These are phyloP conservation scores for Sipha flava DNA, from an alignment of 1,140 invertebrate genomes.

Conservation along the genomic window DNA sequence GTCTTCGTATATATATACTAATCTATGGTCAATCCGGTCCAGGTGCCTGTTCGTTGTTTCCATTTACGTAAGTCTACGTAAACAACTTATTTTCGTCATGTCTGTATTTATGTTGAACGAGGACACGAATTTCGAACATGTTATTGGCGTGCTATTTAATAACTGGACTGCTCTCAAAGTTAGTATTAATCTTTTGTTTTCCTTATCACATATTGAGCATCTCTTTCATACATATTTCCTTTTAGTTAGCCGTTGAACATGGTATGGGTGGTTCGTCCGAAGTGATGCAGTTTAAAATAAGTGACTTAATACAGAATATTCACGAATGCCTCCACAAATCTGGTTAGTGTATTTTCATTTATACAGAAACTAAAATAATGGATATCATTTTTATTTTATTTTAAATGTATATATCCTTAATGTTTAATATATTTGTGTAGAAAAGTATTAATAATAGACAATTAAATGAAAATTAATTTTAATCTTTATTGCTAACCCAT, in stretches of 20 bases:
- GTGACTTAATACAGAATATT: background rate
- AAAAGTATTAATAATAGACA: no score
- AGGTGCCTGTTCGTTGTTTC: no score
- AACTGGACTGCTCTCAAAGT: background rate
- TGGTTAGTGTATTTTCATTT: background rate
- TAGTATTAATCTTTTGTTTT: background rate
- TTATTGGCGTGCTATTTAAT: background rate
- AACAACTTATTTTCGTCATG: no score
- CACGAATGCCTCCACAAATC: background rate
- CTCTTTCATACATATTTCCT: no score
- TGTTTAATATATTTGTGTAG: no score
- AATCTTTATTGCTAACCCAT: no score
- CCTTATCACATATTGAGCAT: no score
- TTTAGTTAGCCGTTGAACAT: slow-evolving; percentile 8
- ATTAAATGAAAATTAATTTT: no score
- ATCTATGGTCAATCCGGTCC: no score
- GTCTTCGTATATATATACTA: no score
- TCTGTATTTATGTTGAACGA: background rate
- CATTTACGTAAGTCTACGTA: no score
- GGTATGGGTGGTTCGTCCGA: slow-evolving; percentile 12
- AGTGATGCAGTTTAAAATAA: background rate
- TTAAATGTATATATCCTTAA: background rate
- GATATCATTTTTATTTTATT: background rate
- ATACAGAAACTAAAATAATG: no score
- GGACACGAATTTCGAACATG: background rate